Evolutionary conservation across 1,140 invertebrate species (phyloP).

Genomic region (Choristoneura fumiferana): DNA sequence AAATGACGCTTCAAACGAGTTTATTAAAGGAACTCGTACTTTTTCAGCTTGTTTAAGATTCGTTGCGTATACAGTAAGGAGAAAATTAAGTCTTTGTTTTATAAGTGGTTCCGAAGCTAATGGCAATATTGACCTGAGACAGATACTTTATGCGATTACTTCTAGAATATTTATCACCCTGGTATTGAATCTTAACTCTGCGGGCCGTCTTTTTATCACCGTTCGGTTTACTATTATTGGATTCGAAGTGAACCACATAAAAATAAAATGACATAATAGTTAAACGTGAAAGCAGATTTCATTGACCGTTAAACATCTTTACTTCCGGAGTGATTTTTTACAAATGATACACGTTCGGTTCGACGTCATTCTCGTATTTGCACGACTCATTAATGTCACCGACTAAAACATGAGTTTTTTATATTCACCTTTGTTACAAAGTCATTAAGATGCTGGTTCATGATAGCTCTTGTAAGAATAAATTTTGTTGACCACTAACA

Average conservation of each 20-base stretch:
- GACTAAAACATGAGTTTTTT: not conserved
- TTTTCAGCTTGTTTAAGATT: slow-evolving; percentile 18
- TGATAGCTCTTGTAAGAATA: slow-evolving; percentile 15
- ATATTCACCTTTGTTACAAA: not conserved
- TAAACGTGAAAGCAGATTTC: not conserved
- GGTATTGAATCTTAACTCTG: slow-evolving; percentile 33
- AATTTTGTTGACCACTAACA: slow-evolving; percentile 18
- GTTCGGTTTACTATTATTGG: slow-evolving; percentile 19
- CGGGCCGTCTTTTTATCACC: slow-evolving; percentile 31
- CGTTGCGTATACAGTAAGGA: not conserved
- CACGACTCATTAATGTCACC: too few relatives aligned
- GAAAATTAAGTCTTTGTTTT: slow-evolving; percentile 13
- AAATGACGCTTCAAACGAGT: slow-evolving; percentile 3
- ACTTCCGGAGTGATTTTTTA: too few relatives aligned
- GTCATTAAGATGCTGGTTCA: slow-evolving; percentile 13
- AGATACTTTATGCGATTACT: slow-evolving; percentile 27
- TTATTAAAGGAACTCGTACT: not conserved
- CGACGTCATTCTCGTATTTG: too few relatives aligned
- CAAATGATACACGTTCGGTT: too few relatives aligned
- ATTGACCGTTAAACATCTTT: not conserved
- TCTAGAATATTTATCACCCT: slow-evolving; percentile 36
- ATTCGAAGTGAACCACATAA: not conserved
- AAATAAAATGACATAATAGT: not conserved
- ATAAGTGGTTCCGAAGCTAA: slow-evolving; percentile 30
- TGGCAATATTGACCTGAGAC: slow-evolving; percentile 27